Conservation (phyloP, 2,113 vertebrate genomes). For the Grammomys dolichurus region DNA sequence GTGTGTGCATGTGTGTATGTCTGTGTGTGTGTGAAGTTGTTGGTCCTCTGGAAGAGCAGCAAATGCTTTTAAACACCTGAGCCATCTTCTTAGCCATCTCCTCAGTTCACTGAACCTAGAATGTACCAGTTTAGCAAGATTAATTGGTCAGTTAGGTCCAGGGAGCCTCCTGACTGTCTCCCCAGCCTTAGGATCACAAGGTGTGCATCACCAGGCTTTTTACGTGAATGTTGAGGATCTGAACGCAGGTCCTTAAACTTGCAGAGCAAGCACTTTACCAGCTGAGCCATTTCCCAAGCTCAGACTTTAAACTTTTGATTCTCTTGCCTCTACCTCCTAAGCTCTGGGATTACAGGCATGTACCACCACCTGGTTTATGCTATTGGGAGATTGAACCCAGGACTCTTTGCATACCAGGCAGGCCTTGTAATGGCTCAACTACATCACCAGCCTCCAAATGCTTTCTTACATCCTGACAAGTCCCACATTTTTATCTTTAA, state of each 20-base stretch:
- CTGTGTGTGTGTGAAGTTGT: neutral
- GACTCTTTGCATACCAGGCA: neutral
- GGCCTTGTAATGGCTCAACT: neutral
- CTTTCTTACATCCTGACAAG: neutral
- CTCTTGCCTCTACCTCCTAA: neutral
- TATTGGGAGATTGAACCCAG: neutral
- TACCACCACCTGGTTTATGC: neutral
- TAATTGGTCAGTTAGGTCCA: neutral
- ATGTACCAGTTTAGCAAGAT: neutral
- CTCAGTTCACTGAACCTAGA: neutral
- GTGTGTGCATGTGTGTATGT: neutral
- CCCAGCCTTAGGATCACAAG: neutral
- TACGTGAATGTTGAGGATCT: neutral
- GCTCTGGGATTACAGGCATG: neutral
- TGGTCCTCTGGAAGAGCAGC: neutral
- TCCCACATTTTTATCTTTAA: slow-evolving; percentile 53
- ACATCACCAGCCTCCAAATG: neutral
- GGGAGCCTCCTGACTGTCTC: too few species aligned
- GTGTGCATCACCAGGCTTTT: neutral
- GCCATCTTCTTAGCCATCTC: neutral
- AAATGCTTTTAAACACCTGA: neutral
- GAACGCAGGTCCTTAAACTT: neutral
- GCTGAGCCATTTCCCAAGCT: neutral
- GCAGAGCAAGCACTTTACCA: neutral
- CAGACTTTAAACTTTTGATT: neutral